Evolutionary conservation across 2,888 invertebrate genomes (phyloP).

Genomic region (Incurvaria masculella): DNA sequence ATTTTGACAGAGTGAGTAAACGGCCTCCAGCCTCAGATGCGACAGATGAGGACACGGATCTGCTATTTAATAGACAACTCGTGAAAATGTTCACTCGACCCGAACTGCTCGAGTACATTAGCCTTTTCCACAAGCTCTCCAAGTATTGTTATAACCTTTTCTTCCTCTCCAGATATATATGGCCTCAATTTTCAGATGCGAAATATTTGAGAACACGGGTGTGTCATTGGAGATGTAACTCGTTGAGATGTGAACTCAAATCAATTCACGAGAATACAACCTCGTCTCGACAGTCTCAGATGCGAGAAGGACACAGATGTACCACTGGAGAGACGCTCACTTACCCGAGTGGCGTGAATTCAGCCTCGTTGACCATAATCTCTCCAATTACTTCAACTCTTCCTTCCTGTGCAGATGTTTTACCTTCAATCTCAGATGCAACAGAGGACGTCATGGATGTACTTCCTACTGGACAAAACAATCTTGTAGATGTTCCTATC

Average conservation of each 20-base stretch:
- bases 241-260: too few relatives aligned
- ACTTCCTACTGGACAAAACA: too few relatives aligned
- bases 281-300: constrained; percentile 20
- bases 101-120: too few relatives aligned
- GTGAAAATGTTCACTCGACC: constrained; percentile 48
- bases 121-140: too few relatives aligned
- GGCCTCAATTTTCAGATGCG: constrained; percentile 22
- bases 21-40: too few relatives aligned
- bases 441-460: too few relatives aligned
- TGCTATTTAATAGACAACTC: too few relatives aligned
- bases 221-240: constrained; percentile 52
- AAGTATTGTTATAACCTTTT: constrained; percentile 72
- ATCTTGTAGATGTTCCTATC: too few relatives aligned
- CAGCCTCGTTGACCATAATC: constrained; percentile 61
- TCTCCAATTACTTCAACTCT: constrained; percentile 77
- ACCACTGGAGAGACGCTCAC: constrained; percentile 45
- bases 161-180: constrained; percentile 25
- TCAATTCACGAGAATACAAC: too few relatives aligned
- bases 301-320: constrained; percentile 58
- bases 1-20: too few relatives aligned
- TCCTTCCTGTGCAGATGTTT: constrained; percentile 25
- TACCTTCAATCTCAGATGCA: constrained; percentile 24
- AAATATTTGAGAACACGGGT: constrained; percentile 54
- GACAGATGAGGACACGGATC: too few relatives aligned
- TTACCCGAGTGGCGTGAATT: constrained; percentile 30